These are phyloP conservation scores for Enteromius mattozi DNA, from an alignment of 2,797 vertebrate species.

Conservation along the genomic window DNA sequence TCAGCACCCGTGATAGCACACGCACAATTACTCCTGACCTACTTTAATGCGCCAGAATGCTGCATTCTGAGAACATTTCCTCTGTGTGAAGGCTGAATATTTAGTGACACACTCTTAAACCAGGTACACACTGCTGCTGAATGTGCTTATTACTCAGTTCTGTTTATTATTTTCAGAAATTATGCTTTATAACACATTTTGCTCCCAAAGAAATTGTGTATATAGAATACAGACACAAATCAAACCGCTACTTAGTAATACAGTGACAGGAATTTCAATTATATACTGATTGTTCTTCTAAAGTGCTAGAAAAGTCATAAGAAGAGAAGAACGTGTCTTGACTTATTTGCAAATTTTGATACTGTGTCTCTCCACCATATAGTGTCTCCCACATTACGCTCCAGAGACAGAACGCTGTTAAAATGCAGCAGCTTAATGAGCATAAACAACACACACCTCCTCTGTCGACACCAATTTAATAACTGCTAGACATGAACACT, in stretches of 20 bases:
- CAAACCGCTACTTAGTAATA: neutral
- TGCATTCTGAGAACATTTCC: conserved; percentile 17
- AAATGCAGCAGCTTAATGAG: neutral
- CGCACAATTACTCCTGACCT: conserved; percentile 44
- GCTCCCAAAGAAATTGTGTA: neutral
- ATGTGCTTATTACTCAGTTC: neutral
- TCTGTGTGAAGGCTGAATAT: neutral
- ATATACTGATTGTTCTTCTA: neutral
- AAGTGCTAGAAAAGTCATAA: neutral
- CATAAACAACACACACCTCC: neutral
- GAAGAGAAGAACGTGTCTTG: neutral
- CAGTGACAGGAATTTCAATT: neutral
- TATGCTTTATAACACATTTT: neutral
- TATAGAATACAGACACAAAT: neutral
- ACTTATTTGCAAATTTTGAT: neutral
- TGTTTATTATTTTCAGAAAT: neutral
- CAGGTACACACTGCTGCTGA: neutral
- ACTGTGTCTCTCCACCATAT: neutral
- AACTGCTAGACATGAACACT: neutral
- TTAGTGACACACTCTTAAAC: neutral
- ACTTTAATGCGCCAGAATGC: conserved; percentile 30
- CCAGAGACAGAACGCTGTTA: neutral
- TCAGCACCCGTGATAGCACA: conserved; percentile 5
- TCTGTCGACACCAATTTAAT: neutral
- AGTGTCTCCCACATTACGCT: neutral